A percentile compares a stretch with the other conserved stretches of the same genome.
Evolutionary conservation across 2,113 vertebrate genomes (phyloP).

Genomic region (Athene cunicularia): DNA sequence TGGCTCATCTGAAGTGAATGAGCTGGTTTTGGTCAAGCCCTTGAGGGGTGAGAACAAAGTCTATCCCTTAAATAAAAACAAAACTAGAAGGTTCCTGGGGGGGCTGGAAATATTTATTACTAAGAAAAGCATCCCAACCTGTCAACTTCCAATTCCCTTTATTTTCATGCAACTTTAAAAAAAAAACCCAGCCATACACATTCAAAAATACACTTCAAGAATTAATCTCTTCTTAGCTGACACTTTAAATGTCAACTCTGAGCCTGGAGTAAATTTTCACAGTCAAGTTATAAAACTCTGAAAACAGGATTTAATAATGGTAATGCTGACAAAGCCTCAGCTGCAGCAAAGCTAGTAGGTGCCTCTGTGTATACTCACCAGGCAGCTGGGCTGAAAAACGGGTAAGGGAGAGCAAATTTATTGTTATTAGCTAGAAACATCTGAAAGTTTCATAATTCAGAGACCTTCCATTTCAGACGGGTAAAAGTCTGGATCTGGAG

Average conservation of each 20-base stretch:
- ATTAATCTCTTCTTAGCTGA: slow-evolving; percentile 42
- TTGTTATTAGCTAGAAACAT: neutral
- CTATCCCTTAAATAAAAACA: neutral
- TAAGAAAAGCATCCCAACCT: neutral
- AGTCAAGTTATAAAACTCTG: slow-evolving; percentile 26
- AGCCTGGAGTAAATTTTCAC: slow-evolving; percentile 50
- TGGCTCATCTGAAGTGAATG: neutral
- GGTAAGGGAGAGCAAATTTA: neutral
- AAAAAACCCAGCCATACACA: neutral
- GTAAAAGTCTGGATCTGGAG: neutral
- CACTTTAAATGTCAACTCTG: slow-evolving; percentile 47
- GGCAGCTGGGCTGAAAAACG: neutral
- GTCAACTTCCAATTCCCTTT: neutral
- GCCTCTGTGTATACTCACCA: neutral
- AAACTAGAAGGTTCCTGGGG: neutral
- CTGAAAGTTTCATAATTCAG: neutral
- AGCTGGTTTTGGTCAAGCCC: neutral
- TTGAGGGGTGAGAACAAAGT: neutral
- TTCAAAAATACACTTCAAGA: neutral
- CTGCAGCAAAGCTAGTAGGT: neutral
- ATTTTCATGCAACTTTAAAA: neutral
- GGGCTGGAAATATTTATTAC: neutral
- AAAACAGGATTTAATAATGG: slow-evolving; percentile 57
- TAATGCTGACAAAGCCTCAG: slow-evolving; percentile 36
- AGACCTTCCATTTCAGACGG: neutral